Base-by-base conservation (phyloP, 37 sponge, comb jelly and placozoan genomes). In the Beroe ovata region DNA sequence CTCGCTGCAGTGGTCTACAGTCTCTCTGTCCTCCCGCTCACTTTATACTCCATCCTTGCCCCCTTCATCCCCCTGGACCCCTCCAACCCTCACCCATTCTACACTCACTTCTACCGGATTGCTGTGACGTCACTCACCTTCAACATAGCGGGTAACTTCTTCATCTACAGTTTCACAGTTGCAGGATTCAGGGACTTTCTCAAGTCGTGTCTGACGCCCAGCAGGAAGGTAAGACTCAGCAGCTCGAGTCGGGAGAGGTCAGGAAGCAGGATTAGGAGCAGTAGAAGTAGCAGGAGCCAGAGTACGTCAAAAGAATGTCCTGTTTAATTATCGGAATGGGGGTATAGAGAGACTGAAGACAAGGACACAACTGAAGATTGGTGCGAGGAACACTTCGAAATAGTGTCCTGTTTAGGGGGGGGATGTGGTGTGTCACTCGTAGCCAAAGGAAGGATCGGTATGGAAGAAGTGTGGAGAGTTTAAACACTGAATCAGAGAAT, bases 1-100 rank as follows among this genome's bases (percentile, higher is more conserved):
- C 3, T 61, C n/a, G 22, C 63, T 61, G 63, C 63, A 20, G 6
- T 25, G 4, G 63, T 61, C 26, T 61, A 61, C 63, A 61, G 26
- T 61, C 63, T 61, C 4, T 61, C 63, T 61, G 63, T 61, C 63
- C 22, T 61, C 4, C 63, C 63, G 23, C 22, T 61, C 26, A 61
- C 63, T 20, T 3, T 61, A 4, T 61, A 61, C 63, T 61, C 63
- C 28, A 61, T 61, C 28, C 26, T 61, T 4, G 63, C 22, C 3
- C 20, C 63, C 22, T 25, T 26, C 22, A 4, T 61, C 23, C 3
- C 22, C 22, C 22, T 26, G 63, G 63, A 61, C 63, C n/a, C 63
- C 22, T 3, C 28, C 63, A 16, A 61, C 26, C 63, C 63, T 16
- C 3, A 16, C 63, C 28, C 28, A 6, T 61, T 61, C 28, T 25